Evolutionary conservation across 2,888 invertebrate species (phyloP).

Genomic region (Mycalesis mineus): DNA sequence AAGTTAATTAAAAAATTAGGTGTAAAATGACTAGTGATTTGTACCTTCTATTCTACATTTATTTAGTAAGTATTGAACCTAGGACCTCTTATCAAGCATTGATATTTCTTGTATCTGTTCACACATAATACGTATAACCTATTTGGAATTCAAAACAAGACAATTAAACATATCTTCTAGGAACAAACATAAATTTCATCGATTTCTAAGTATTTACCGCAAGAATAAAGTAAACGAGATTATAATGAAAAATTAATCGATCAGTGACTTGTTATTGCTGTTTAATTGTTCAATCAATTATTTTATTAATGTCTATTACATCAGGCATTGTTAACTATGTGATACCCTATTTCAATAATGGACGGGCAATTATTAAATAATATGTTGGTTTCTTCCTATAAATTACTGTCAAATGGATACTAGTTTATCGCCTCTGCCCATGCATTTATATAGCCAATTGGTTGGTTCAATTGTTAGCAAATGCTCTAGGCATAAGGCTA

Average conservation of each 20-base stretch:
- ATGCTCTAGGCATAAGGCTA: no score
- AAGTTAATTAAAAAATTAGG: no score
- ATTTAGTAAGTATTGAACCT: no score
- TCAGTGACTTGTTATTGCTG: background rate
- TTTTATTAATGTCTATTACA: conserved; percentile 2
- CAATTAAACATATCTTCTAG: background rate
- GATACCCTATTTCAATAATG: background rate
- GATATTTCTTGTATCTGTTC: no score
- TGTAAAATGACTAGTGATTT: no score
- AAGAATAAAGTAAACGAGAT: background rate
- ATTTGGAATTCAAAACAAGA: background rate
- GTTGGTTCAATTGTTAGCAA: no score
- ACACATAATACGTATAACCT: no score
- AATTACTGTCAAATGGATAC: background rate
- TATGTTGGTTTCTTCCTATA: background rate
- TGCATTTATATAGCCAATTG: no score
- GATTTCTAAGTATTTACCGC: background rate
- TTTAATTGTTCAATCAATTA: conserved; percentile 4
- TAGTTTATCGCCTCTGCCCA: no score
- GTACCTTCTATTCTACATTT: no score
- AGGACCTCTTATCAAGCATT: no score
- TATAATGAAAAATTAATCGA: background rate
- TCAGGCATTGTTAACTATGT: background rate
- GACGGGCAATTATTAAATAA: background rate
- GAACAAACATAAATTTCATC: background rate